Evolutionary conservation across 2,113 vertebrate genomes (phyloP), one percentile per base, ranked within the genome.

Genomic region (Dasyurus viverrinus): DNA sequence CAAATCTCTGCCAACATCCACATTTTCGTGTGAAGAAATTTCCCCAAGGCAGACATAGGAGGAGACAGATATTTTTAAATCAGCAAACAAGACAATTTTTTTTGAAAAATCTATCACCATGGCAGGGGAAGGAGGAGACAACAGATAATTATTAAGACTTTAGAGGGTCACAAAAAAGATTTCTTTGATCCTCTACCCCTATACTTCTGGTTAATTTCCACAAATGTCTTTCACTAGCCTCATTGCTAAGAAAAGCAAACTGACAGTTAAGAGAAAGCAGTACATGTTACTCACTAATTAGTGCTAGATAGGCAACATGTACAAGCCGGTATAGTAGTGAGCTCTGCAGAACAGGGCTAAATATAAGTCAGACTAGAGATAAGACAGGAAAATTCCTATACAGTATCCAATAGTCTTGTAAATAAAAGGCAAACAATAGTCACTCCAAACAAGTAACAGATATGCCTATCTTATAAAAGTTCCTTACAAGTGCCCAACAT

Each of bases 201-300:
- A 7, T 5, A 26, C 92, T 5, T 26, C 27, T 90, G 42, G 57
- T 90, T 92, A 97, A 95, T 95, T 53, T 95, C 94, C 91, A 97
- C 96, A 94, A 54, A 97, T 92, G 54, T 94, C 89, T 95, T 90
- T 57, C 24, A 92, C 47, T 46, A 57, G 52, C 0, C 53, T 68
- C 92, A 93, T 47, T 10, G 89, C 92, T 94, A 94, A 94, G 90
- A 90, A 90, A 53, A 76, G 95, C 42, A 7, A 76, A 7, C 94
- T 94, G 90, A 90, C 11, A 91, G 53, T 91, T 76, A 84, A 36
- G 54, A 76, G 25, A 95, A 93, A 94, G 89, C 47, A 89, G 89
- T 36, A 57, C 68, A 55, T 84, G 57, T 25, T 50, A n/a, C 92
- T 93, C 54, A 4, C 91, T 95, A 92, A 68, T 94, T 94, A 93